These are phyloP conservation scores for Lutjanus erythropterus DNA, from an alignment of 2,113 vertebrate species.

Conservation along the genomic window DNA sequence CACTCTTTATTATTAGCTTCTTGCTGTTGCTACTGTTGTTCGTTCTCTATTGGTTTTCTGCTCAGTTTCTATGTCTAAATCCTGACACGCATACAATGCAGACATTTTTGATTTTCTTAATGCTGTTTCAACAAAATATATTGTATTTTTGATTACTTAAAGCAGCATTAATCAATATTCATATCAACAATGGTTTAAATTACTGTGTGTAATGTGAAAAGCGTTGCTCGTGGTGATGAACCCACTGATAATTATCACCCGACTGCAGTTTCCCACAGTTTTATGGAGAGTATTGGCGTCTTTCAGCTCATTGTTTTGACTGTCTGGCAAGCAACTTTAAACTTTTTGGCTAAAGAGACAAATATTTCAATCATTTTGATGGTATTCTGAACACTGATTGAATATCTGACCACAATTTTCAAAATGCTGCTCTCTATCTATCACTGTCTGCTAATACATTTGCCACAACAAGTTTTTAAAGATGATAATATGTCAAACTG, in stretches of 20 bases:
- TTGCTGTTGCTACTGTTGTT: slow-evolving; percentile 2
- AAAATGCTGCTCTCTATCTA: too few relatives aligned
- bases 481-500: too few relatives aligned
- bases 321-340: background rate
- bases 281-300: background rate
- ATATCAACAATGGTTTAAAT: background rate
- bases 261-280: background rate
- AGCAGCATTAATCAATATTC: background rate
- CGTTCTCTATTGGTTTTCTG: background rate
- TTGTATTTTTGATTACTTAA: background rate
- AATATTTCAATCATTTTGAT: too few relatives aligned
- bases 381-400: too few relatives aligned
- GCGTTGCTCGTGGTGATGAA: background rate
- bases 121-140: background rate
- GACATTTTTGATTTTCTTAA: background rate
- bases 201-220: background rate
- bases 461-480: too few relatives aligned
- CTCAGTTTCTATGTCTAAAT: slow-evolving; percentile 11
- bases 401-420: too few relatives aligned
- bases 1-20: slow-evolving; percentile 18
- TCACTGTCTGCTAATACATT: too few relatives aligned
- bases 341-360: too few relatives aligned
- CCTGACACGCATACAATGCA: background rate
- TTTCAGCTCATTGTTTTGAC: background rate
- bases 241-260: background rate